phyloP scores from a whole-genome alignment of 2,113 vertebrate genomes.

The Apodemus speciosus region DNA sequence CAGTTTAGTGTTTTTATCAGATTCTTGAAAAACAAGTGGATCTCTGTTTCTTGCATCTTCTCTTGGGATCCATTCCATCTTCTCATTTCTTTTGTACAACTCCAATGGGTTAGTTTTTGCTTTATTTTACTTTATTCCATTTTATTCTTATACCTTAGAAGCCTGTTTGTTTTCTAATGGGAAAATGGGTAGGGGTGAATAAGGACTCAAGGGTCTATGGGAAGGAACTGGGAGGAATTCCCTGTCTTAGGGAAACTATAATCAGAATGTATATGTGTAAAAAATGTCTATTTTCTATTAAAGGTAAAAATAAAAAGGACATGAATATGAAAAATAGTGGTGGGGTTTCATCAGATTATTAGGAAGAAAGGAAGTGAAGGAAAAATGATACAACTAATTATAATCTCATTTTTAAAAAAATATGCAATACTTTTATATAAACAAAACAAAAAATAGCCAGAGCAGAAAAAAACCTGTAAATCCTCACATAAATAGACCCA shows the following conservation, averaged over 20 bases:
- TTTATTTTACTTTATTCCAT: background rate
- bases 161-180: background rate
- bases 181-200: background rate
- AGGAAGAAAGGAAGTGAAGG: background rate
- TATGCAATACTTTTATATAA: background rate
- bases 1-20: background rate
- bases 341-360: background rate
- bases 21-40: background rate
- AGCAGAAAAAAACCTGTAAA: background rate
- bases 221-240: background rate
- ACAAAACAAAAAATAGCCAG: background rate
- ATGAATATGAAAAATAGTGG: background rate
- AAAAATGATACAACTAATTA: background rate
- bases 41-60: background rate
- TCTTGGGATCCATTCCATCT: background rate
- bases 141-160: background rate
- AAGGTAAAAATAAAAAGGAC: background rate
- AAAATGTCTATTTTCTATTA: background rate
- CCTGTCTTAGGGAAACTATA: background rate
- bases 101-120: background rate
- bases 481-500: background rate
- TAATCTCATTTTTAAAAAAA: background rate
- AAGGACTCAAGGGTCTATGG: background rate
- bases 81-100: background rate
- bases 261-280: background rate